Evolutionary conservation across 1,140 invertebrate species (phyloP).

Genomic region (Nasonia vitripennis): DNA sequence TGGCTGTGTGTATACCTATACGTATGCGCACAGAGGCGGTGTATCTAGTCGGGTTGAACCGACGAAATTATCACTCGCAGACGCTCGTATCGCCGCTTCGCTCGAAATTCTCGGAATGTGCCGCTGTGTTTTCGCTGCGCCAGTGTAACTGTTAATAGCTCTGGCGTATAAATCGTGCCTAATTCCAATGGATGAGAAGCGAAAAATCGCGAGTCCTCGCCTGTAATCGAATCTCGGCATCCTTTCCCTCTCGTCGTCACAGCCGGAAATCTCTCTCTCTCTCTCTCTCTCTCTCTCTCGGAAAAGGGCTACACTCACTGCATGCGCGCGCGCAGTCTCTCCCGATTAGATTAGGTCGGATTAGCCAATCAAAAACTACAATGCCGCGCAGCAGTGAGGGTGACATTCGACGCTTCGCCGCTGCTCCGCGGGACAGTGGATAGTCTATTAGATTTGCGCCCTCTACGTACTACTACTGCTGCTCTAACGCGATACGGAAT

Average conservation of each 20-base stretch:
- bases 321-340: slow-evolving; percentile 28
- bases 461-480: slow-evolving; percentile 49
- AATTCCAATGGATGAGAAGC: not conserved
- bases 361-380: slow-evolving; percentile 75
- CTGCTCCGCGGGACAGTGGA: slow-evolving; percentile 57
- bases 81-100: slow-evolving; percentile 32
- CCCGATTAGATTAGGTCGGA: slow-evolving; percentile 74
- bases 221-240: slow-evolving; percentile 56
- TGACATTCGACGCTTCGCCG: slow-evolving; percentile 70
- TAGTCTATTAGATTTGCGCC: slow-evolving; percentile 72
- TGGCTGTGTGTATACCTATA: slow-evolving; percentile 5
- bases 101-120: slow-evolving; percentile 21
- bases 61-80: slow-evolving; percentile 48
- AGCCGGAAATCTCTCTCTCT: slow-evolving; percentile 35
- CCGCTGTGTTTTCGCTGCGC: not conserved
- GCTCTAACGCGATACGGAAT: slow-evolving; percentile 71
- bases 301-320: slow-evolving; percentile 49
- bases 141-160: slow-evolving; percentile 34
- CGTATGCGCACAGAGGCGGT: not conserved
- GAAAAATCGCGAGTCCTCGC: slow-evolving; percentile 27
- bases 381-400: slow-evolving; percentile 66
- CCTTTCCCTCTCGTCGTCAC: slow-evolving; percentile 45
- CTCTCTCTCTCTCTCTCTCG: slow-evolving; percentile 43
- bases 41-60: slow-evolving; percentile 7
- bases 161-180: not conserved